phyloP scores from a whole-genome alignment of 2,888 invertebrate genomes.

The Catonia carolina region DNA sequence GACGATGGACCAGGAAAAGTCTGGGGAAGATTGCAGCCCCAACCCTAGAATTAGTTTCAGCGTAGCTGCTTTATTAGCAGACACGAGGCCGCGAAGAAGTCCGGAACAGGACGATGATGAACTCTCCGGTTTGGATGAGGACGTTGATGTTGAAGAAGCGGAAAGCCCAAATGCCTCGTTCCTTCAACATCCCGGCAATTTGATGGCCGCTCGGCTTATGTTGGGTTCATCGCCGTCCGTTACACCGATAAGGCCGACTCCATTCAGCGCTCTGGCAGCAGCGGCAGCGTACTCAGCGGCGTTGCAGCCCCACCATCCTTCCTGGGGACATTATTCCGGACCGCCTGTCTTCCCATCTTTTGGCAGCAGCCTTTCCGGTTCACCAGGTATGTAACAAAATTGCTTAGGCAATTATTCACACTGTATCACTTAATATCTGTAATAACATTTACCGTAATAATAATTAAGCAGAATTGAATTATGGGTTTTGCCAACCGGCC shows the following conservation, averaged over 20 bases:
- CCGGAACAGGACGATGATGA: conserved; percentile 27
- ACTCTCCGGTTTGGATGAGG: conserved; percentile 48
- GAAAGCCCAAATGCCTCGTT: conserved; percentile 38
- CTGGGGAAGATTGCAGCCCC: conserved; percentile 22
- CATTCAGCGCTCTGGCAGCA: conserved; percentile 65
- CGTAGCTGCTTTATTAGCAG: conserved; percentile 79
- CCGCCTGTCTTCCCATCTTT: conserved; percentile 33
- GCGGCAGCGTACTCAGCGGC: conserved; percentile 55
- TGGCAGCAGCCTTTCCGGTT: conserved; percentile 33
- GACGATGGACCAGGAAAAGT: conserved; percentile 15
- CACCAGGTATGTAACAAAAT: conserved; percentile 33
- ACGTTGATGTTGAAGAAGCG: conserved; percentile 47
- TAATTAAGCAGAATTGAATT: too few relatives aligned
- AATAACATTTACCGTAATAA: too few relatives aligned
- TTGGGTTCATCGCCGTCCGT: conserved; percentile 47
- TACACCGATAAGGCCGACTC: conserved; percentile 64
- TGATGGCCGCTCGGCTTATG: conserved; percentile 46
- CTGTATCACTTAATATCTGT: too few relatives aligned
- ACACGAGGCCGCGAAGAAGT: conserved; percentile 57
- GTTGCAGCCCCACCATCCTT: conserved; percentile 40
- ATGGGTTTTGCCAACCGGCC: too few relatives aligned
- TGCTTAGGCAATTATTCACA: too few relatives aligned
- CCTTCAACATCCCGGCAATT: conserved; percentile 43
- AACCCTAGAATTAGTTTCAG: conserved; percentile 57
- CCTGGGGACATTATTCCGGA: conserved; percentile 39